phyloP scores from a whole-genome alignment of 2,888 invertebrate genomes.

The Frankliniella intonsa region DNA sequence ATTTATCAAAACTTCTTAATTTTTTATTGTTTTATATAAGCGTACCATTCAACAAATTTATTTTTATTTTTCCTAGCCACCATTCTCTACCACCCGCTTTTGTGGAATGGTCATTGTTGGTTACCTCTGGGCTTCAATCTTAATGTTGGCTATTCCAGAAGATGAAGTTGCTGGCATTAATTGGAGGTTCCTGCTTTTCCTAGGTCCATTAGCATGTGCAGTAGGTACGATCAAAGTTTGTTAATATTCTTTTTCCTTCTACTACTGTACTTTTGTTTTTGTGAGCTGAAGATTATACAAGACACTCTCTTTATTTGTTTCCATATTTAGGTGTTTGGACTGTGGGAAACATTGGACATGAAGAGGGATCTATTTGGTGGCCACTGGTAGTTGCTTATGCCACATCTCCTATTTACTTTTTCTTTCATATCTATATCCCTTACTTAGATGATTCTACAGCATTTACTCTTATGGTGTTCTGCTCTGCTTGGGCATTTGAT shows the following conservation, averaged over 20 bases:
- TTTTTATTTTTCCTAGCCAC: slow-evolving; percentile 58
- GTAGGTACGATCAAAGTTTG: slow-evolving; percentile 55
- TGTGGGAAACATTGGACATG: slow-evolving; percentile 85
- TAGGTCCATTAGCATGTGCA: slow-evolving; percentile 67
- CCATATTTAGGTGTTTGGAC: slow-evolving; percentile 71
- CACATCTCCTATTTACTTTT: slow-evolving; percentile 60
- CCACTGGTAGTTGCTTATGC: slow-evolving; percentile 64
- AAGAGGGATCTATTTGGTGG: slow-evolving; percentile 67
- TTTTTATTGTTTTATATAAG: not conserved
- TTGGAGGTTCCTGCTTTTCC: slow-evolving; percentile 64
- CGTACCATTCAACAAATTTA: not conserved
- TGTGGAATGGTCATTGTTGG: slow-evolving; percentile 71
- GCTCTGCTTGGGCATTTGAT: slow-evolving; percentile 67
- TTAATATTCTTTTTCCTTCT: not conserved
- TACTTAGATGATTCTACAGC: slow-evolving; percentile 66
- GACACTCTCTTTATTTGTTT: not conserved
- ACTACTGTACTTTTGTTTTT: not conserved
- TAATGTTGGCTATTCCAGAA: slow-evolving; percentile 70
- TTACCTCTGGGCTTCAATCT: slow-evolving; percentile 73
- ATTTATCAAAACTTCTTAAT: not conserved
- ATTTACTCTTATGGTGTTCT: slow-evolving; percentile 61
- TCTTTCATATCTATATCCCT: slow-evolving; percentile 45
- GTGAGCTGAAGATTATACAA: not conserved
- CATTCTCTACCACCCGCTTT: slow-evolving; percentile 73
- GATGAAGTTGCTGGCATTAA: slow-evolving; percentile 66